phyloP scores from a whole-genome alignment of 2,797 vertebrate species.

The Coilia nasus region DNA sequence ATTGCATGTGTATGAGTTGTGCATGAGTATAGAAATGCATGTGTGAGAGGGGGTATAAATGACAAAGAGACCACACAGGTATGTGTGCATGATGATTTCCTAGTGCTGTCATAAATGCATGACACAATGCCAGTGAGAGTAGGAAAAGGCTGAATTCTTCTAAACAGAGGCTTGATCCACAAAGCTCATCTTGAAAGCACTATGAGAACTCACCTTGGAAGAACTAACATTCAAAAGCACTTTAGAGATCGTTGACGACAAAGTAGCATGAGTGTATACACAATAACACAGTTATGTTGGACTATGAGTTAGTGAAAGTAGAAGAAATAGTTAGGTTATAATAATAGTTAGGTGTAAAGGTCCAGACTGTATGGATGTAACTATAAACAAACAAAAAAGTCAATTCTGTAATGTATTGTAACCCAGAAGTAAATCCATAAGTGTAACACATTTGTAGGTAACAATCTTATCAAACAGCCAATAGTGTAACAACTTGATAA shows the following conservation, averaged over 20 bases:
- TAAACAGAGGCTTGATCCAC: background rate
- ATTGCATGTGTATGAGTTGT: no score
- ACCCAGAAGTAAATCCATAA: no score
- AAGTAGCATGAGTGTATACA: no score
- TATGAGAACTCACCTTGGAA: background rate
- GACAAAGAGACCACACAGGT: background rate
- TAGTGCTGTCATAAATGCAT: background rate
- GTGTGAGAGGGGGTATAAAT: background rate
- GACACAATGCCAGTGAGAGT: background rate
- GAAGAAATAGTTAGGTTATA: background rate
- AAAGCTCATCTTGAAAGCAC: background rate
- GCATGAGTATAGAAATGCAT: background rate
- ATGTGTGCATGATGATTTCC: background rate
- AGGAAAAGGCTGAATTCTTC: background rate
- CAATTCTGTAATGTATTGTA: no score
- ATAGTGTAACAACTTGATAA: background rate
- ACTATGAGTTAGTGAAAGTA: background rate
- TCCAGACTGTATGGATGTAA: background rate
- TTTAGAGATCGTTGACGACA: background rate
- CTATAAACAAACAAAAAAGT: no score
- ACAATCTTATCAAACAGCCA: background rate
- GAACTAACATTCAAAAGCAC: background rate
- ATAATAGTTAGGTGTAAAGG: background rate
- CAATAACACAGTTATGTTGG: background rate
- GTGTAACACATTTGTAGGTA: no score